Evolutionary conservation across 2,797 vertebrate species (phyloP).

Genomic region (Pygocentrus nattereri): DNA sequence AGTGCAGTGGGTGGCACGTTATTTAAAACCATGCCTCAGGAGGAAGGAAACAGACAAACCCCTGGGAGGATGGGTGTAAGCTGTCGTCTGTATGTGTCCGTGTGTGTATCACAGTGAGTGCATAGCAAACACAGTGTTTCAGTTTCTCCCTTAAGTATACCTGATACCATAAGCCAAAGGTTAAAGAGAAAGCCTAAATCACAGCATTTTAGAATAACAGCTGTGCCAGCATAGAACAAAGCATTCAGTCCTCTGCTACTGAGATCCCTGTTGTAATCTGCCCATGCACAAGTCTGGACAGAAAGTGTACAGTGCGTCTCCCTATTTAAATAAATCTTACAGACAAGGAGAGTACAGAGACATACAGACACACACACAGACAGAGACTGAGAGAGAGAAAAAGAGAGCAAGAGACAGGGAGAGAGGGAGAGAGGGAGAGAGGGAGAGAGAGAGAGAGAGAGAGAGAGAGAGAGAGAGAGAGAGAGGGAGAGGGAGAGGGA

Average conservation of each 20-base stretch:
- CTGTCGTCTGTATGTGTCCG: slow-evolving; percentile 6
- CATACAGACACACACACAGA: background rate
- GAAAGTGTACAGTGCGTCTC: background rate
- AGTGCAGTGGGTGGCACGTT: slow-evolving; percentile 30
- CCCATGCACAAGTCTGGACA: background rate
- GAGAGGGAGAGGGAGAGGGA: background rate
- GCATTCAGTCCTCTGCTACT: background rate
- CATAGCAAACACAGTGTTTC: background rate
- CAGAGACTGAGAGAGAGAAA: background rate
- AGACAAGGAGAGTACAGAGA: background rate
- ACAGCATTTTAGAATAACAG: background rate
- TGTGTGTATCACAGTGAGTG: background rate
- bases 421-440: background rate
- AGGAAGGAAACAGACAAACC: slow-evolving; percentile 55
- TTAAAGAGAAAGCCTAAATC: background rate
- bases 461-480: too few species aligned
- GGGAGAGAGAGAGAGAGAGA: background rate
- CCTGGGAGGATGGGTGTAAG: slow-evolving; percentile 24
- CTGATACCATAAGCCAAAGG: background rate
- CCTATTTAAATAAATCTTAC: background rate
- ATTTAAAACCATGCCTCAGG: slow-evolving; percentile 47
- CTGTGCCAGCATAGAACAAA: background rate
- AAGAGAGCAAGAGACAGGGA: background rate
- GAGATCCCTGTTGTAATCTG: too few species aligned
- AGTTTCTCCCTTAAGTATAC: slow-evolving; percentile 1